Evolutionary conservation across 2,888 invertebrate species (phyloP).

Genomic region (Colostygia pectinataria): DNA sequence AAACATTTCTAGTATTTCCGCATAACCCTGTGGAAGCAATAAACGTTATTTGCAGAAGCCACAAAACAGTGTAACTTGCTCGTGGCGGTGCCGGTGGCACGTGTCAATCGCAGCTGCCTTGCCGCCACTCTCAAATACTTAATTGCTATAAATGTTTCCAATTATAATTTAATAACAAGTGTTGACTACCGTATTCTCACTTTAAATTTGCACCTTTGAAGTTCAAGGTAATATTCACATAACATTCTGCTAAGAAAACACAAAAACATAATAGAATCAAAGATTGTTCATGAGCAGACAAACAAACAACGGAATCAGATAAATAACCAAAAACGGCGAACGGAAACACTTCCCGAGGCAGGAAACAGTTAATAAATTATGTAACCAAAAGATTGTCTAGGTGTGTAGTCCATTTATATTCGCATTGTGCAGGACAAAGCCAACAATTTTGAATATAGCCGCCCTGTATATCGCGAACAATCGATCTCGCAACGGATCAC

Average conservation of each 20-base stretch:
- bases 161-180: conserved; percentile 34
- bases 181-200: too few relatives aligned
- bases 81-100: conserved; percentile 42
- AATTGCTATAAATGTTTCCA: conserved; percentile 29
- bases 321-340: conserved; percentile 47
- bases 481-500: conserved; percentile 69
- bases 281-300: conserved; percentile 20
- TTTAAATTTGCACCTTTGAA: too few relatives aligned
- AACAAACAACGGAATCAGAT: conserved; percentile 34
- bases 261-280: neutral
- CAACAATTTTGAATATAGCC: conserved; percentile 69
- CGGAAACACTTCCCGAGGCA: conserved; percentile 59
- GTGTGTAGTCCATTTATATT: conserved; percentile 67
- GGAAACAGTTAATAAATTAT: conserved; percentile 67
- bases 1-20: conserved; percentile 38
- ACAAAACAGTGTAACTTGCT: conserved; percentile 53
- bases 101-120: conserved; percentile 42
- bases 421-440: conserved; percentile 65
- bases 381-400: conserved; percentile 61
- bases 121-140: conserved; percentile 37
- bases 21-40: conserved; percentile 53
- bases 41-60: conserved; percentile 71
- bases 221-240: neutral
- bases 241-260: neutral
- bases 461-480: conserved; percentile 70